phyloP scores from a whole-genome alignment of 2,888 invertebrate genomes.

The Philereme vetulata region DNA sequence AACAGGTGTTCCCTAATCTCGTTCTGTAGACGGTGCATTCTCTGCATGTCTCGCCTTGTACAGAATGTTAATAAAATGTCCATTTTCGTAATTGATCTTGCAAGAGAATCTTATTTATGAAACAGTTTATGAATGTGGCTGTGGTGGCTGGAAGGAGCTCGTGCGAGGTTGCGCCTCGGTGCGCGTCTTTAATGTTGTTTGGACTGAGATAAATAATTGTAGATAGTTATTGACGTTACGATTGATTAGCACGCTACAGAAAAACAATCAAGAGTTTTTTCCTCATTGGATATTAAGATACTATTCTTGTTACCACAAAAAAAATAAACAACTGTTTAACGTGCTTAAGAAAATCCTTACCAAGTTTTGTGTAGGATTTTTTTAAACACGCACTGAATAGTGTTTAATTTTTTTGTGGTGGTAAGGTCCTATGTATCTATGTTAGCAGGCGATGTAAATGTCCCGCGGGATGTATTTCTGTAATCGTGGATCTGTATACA shows the following conservation, averaged over 20 bases:
- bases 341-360: too few relatives aligned
- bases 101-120: not conserved
- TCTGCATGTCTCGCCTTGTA: not conserved
- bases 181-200: not conserved
- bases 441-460: too few relatives aligned
- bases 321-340: too few relatives aligned
- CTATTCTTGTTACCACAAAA: too few relatives aligned
- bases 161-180: too few relatives aligned
- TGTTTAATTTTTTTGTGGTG: too few relatives aligned
- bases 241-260: not conserved
- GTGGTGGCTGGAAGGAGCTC: too few relatives aligned
- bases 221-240: slow-evolving; percentile 3
- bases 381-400: too few relatives aligned
- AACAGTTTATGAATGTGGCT: not conserved
- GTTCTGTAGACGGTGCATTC: not conserved
- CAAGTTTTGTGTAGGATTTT: too few relatives aligned
- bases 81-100: not conserved
- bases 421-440: too few relatives aligned
- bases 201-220: slow-evolving; percentile 10
- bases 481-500: not conserved
- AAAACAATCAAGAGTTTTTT: not conserved
- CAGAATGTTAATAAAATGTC: not conserved
- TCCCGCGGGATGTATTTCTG: too few relatives aligned
- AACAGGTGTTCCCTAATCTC: not conserved
- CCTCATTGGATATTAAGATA: too few relatives aligned